phyloP scores from a whole-genome alignment of 2,888 invertebrate species.

The Acleris emargana region DNA sequence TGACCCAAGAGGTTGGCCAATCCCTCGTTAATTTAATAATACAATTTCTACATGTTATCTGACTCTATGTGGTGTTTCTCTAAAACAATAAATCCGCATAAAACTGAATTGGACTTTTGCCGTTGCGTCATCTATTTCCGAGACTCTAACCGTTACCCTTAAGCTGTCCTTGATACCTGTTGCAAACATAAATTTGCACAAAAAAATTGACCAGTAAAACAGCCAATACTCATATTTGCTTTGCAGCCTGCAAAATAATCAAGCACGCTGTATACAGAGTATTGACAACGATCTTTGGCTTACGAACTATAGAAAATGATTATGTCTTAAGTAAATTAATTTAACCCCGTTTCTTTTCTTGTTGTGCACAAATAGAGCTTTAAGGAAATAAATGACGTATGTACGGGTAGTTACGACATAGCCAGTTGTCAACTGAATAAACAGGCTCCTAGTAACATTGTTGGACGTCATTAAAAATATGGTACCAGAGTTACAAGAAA shows the following conservation, averaged over 20 bases:
- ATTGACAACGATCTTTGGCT: conserved; percentile 4
- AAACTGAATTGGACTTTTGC: no score
- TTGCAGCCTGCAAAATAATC: neutral
- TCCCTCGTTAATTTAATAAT: no score
- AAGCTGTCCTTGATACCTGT: no score
- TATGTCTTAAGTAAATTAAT: conserved; percentile 13
- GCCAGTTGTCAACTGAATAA: conserved; percentile 37
- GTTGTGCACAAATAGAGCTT: conserved; percentile 13
- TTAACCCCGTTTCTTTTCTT: conserved; percentile 15
- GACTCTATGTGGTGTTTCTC: no score
- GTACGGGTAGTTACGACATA: conserved; percentile 11
- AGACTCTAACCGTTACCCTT: no score
- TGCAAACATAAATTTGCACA: no score
- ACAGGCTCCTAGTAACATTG: conserved; percentile 32
- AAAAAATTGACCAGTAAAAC: no score
- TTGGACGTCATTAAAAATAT: conserved; percentile 2
- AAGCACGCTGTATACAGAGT: neutral
- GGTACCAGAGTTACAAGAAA: neutral
- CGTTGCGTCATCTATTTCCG: no score
- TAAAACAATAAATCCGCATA: no score
- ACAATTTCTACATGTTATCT: no score
- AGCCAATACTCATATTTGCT: neutral
- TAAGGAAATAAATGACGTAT: conserved; percentile 20
- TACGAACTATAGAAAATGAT: conserved; percentile 12
- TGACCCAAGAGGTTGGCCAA: no score